Conservation (phyloP, 1,140 invertebrate genomes). For the Maniola jurtina region DNA sequence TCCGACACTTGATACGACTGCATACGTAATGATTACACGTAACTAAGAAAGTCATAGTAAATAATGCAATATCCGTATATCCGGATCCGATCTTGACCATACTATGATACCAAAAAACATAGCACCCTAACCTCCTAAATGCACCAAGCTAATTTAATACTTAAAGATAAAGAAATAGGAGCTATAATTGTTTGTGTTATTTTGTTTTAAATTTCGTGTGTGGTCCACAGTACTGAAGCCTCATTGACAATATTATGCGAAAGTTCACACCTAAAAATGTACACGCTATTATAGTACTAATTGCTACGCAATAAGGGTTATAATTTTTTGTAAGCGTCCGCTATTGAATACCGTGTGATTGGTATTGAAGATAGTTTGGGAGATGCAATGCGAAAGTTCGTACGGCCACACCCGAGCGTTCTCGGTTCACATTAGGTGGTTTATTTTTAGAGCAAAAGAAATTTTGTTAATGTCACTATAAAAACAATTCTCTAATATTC, state of each 20-base stretch:
- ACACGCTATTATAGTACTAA: conserved; percentile 6
- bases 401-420: conserved; percentile 32
- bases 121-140: not conserved
- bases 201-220: conserved; percentile 6
- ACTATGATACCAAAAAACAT: not conserved
- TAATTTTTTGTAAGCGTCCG: conserved; percentile 11
- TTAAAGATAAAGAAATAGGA: not conserved
- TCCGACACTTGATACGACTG: not conserved
- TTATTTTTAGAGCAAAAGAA: conserved; percentile 5
- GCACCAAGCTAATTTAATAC: not conserved
- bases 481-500: too few relatives aligned
- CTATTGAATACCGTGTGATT: conserved; percentile 15
- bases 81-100: conserved; percentile 13
- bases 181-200: not conserved
- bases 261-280: conserved; percentile 4
- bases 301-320: not conserved
- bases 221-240: conserved; percentile 2
- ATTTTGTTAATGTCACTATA: not conserved
- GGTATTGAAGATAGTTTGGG: conserved; percentile 22
- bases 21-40: conserved; percentile 29
- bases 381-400: conserved; percentile 38
- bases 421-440: conserved; percentile 28
- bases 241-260: not conserved
- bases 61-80: conserved; percentile 30
- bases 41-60: conserved; percentile 33